Conservation (phyloP, 2,113 vertebrate genomes). For the Xenopus tropicalis region UCB_Xtro_10.0 CM004450.2:47800001-47800500, state of each 20-base stretch:
- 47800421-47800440: slow-evolving; percentile 54
- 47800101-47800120: slow-evolving; percentile 40
- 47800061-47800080: neutral
- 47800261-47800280: slow-evolving; percentile 53
- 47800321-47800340: slow-evolving; percentile 59
- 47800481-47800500: slow-evolving; percentile 14
- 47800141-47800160: slow-evolving; percentile 60
- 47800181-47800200: slow-evolving; percentile 60
- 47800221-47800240: slow-evolving; percentile 64
- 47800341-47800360: slow-evolving; percentile 54
- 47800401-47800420: slow-evolving; percentile 54
- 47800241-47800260: slow-evolving; percentile 58
- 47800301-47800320: slow-evolving; percentile 56
- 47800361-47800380: slow-evolving; percentile 54
- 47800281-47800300: slow-evolving; percentile 57
- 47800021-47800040: neutral
- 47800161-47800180: slow-evolving; percentile 57
- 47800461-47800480: slow-evolving; percentile 28
- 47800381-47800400: slow-evolving; percentile 60
- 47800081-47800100: slow-evolving; percentile 5
- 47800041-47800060: slow-evolving; percentile 5
- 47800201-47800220: slow-evolving; percentile 58
- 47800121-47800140: slow-evolving; percentile 60
- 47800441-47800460: slow-evolving; percentile 49
- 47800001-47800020: neutral